Evolutionary conservation across 35 echinoderm and acorn worm genomes (phyloP), one percentile per base, ranked within the genome.

Genomic region (Lytechinus pictus): DNA sequence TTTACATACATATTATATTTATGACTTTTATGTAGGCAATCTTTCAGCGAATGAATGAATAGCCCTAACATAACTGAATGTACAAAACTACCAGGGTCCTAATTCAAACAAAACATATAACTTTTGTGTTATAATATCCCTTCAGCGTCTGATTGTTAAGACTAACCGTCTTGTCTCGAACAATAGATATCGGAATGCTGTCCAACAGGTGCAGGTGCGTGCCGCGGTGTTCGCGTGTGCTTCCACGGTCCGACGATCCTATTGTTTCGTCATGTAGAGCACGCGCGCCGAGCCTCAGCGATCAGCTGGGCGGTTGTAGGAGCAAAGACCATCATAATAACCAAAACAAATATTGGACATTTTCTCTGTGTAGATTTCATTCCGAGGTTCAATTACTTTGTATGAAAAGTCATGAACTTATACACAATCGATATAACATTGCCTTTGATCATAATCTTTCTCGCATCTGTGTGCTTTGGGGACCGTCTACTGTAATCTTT

Each of bases 171-270:
- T 79, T 79, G 19, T 4, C 24, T 79, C 16, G 66, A 79, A 79
- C 66, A 79, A 79, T 79, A 79, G 19, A 24, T 24, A 79, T 79
- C 66, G 66, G 66, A 79, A 79, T 79, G 66, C n/a, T 7, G 19
- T 24, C 16, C 16, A 79, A 79, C 66, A 79, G 66, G 66, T 79
- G 66, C 66, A 79, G 66, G 66, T 79, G 66, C 66, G 66, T 79
- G 66, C 66, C 66, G 66, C 66, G 66, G 66, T 79, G 66, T n/a
- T 79, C 66, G 66, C 66, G 66, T 79, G 66, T 79, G 66, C 66
- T 79, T 79, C 66, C 66, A 79, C 21, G 66, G 19, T 79, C 14
- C 66, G n/a, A 24, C 19, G 66, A 79, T 79, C 8, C 66, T 24
- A 79, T 79, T 79, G 66, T 79, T 79, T 79, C 16, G 66, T 79